Evolutionary conservation across 2,797 vertebrate genomes (phyloP).

Genomic region (Xenopus petersii): DNA sequence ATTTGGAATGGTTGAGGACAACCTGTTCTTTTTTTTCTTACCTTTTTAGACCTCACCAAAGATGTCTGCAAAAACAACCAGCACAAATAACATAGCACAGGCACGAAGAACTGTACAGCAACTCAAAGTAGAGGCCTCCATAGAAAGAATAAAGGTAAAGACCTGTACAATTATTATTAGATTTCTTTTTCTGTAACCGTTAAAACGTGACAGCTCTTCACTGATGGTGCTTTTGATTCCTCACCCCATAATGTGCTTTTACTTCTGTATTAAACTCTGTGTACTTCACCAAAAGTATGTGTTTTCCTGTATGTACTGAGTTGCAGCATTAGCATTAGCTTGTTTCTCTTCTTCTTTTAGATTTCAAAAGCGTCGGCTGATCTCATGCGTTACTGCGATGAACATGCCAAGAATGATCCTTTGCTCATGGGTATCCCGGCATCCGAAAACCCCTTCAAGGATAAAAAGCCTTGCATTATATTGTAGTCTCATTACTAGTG

Average conservation of each 20-base stretch:
- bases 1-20: background rate
- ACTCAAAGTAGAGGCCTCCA: slow-evolving; percentile 83
- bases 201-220: too few species aligned
- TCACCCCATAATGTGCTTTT: too few species aligned
- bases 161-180: background rate
- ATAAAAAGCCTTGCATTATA: slow-evolving; percentile 93
- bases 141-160: slow-evolving; percentile 89
- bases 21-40: background rate
- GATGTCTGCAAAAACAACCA: slow-evolving; percentile 87
- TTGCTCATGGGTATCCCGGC: slow-evolving; percentile 86
- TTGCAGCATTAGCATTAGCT: background rate
- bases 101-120: slow-evolving; percentile 85
- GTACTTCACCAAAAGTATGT: too few species aligned
- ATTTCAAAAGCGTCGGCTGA: slow-evolving; percentile 93
- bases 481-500: slow-evolving; percentile 70
- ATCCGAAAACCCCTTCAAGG: slow-evolving; percentile 98
- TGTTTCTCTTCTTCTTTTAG: slow-evolving; percentile 56
- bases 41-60: slow-evolving; percentile 46
- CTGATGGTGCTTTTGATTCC: too few species aligned
- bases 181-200: too few species aligned
- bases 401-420: slow-evolving; percentile 85
- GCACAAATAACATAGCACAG: slow-evolving; percentile 82
- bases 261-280: too few species aligned
- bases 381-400: slow-evolving; percentile 91
- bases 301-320: too few species aligned